Evolutionary conservation across 2,797 vertebrate species (phyloP).

Genomic region (Sebastes variabilis): DNA sequence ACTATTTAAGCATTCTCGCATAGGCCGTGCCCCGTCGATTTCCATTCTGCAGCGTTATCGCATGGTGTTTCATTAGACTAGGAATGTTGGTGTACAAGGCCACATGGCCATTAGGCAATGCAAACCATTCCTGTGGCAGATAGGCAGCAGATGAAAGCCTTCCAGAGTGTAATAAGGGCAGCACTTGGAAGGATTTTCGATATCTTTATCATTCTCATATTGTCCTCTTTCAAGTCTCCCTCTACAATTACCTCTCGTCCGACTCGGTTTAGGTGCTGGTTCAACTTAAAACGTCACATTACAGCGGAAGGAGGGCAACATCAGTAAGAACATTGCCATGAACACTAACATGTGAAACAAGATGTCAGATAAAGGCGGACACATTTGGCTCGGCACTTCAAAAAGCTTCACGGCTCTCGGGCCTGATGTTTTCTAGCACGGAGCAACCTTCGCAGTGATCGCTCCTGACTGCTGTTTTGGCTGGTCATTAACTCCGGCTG

Average conservation of each 20-base stretch:
- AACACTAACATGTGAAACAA: conserved; percentile 64
- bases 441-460: conserved; percentile 38
- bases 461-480: conserved; percentile 62
- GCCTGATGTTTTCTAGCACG: conserved; percentile 5
- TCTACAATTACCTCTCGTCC: conserved; percentile 29
- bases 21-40: background rate
- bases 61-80: conserved; percentile 35
- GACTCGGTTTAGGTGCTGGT: conserved; percentile 46
- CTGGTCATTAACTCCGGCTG: conserved; percentile 42
- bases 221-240: conserved; percentile 22
- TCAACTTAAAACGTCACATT: conserved; percentile 57
- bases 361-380: conserved; percentile 60
- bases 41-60: conserved; percentile 45
- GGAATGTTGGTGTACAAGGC: conserved; percentile 43
- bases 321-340: conserved; percentile 39
- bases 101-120: conserved; percentile 48
- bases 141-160: conserved; percentile 69
- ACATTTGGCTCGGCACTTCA: conserved; percentile 46
- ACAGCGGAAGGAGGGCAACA: conserved; percentile 30
- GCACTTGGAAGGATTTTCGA: conserved; percentile 42
- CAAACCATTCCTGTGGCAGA: conserved; percentile 54
- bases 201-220: conserved; percentile 55
- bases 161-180: conserved; percentile 35
- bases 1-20: conserved; percentile 7
- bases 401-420: conserved; percentile 2